phyloP scores from a whole-genome alignment of 2,888 invertebrate species.

The Laspeyria flexula region DNA sequence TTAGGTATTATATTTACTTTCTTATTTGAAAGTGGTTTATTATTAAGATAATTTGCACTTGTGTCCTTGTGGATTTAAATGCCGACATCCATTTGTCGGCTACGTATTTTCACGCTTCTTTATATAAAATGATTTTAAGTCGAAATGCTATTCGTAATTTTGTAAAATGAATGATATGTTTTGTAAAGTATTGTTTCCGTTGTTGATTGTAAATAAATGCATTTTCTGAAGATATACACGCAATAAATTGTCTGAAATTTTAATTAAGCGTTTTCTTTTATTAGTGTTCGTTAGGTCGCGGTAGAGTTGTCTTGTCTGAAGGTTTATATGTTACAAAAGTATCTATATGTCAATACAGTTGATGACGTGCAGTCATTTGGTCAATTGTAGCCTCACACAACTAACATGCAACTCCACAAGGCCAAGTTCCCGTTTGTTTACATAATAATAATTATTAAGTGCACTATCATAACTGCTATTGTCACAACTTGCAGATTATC shows the following conservation, averaged over 20 bases:
- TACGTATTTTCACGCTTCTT: constrained; percentile 82
- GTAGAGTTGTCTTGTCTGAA: constrained; percentile 40
- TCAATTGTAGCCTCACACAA: constrained; percentile 82
- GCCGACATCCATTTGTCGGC: constrained; percentile 66
- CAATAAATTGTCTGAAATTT: constrained; percentile 85
- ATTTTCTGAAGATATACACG: constrained; percentile 82
- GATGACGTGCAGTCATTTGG: constrained; percentile 83
- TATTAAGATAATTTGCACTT: constrained; percentile 81
- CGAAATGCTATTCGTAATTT: constrained; percentile 75
- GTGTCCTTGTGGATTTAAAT: constrained; percentile 84
- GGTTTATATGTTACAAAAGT: constrained; percentile 41
- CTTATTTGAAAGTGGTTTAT: constrained; percentile 81
- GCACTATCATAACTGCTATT: constrained; percentile 85
- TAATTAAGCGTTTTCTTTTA: constrained; percentile 74
- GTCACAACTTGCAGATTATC: constrained; percentile 83
- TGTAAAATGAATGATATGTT: constrained; percentile 68
- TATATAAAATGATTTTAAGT: constrained; percentile 68
- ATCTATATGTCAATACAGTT: constrained; percentile 76
- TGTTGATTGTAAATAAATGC: constrained; percentile 85
- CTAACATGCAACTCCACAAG: constrained; percentile 86
- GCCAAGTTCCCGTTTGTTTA: constrained; percentile 84
- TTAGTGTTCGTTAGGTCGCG: constrained; percentile 64
- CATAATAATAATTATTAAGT: constrained; percentile 78
- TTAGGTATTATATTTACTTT: constrained; percentile 81
- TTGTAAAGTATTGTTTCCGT: constrained; percentile 80